Evolutionary conservation across 1,140 invertebrate genomes (phyloP), one percentile per base, ranked within the genome.

Genomic region (Drosophila repletoides): DNA sequence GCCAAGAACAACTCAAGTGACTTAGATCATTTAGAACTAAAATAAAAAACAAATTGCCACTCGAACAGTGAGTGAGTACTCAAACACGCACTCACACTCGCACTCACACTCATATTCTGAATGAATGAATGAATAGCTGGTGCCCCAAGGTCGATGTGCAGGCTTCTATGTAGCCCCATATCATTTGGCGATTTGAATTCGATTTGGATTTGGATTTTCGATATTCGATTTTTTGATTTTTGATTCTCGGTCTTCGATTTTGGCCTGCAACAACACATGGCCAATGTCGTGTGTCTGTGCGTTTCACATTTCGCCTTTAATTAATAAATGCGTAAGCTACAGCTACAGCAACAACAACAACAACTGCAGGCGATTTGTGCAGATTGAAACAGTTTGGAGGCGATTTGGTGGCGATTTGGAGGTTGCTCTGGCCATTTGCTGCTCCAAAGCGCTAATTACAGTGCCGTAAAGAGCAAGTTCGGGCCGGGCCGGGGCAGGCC

Each of bases 261-360:
- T 10, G 31, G 19, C n/a, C 24, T 52, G 41, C 36, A 21, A 19
- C 14, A 10, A 38, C 51, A 52, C 75, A 69, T 65, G 75, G 75
- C 75, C 76, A 79, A 79, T 79, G 65, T 79, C 76, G 75, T 55
- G 64, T 65, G 74, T 61, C 28, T 69, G 75, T 56, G 63, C n/a
- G n/a, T n/a, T n/a, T n/a, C n/a, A n/a, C n/a, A n/a, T n/a, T n/a
- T n/a, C n/a, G n/a, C n/a, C n/a, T 77, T 79, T 79, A 79, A 79
- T 79, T 79, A 79, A 73, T 77, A 77, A 77, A 77, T 77, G 74
- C 64, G 48, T 56, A 69, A 77, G n/a, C n/a, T n/a, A n/a, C n/a
- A n/a, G n/a, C n/a, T n/a, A n/a, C n/a, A n/a, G n/a, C n/a, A n/a
- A n/a, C n/a, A n/a, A n/a, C n/a, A n/a, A n/a, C n/a, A n/a, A n/a